Base-by-base conservation (phyloP, 2,113 vertebrate genomes). In the Hippocampus mohnikei region DNA sequence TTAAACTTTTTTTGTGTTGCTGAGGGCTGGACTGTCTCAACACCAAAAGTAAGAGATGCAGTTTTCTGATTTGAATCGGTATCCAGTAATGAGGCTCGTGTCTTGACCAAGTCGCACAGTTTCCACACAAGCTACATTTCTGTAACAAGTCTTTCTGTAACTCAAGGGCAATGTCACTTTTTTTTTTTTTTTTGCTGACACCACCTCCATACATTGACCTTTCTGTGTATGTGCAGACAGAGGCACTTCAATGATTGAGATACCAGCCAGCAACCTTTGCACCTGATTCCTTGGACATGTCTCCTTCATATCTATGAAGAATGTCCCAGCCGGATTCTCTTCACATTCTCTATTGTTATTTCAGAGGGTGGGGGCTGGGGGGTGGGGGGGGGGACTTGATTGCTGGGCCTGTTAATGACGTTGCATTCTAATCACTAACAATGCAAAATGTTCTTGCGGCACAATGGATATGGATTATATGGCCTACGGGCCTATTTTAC, bases 401-500 rank as follows among this genome's bases (percentile, higher is more conserved):
- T 65, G 13, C 23, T 20, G 23, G 63, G 63, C 7, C 13, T 46
- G 41, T 65, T 65, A 65, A 65, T 46, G 41, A 48, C 42, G 7
- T 15, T 46, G 41, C 62, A 46, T 65, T 23, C 15, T 48, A 65
- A 46, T 65, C 63, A 65, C 41, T 16, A 27, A 65, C 63, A 44
- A 65, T 65, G 12, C 42, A 65, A 65, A 65, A 65, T 46, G 40
- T 65, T 65, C 63, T 65, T 65, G 23, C 8, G 8, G 41, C 63
- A 65, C 63, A 65, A 65, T 65, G 63, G 42, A 46, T 65, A 46
- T 65, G 23, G 42, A 65, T 65, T 46, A 46, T 65, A 65, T 65
- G 41, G n/a, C 62, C 41, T 2, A 13, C 40, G 41, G 62, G 40
- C 40, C 63, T 25, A 27, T 65, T 65, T 48, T 65, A 46, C 42